phyloP scores from a whole-genome alignment of 2,888 invertebrate genomes.

The Microplitis manilae region DNA sequence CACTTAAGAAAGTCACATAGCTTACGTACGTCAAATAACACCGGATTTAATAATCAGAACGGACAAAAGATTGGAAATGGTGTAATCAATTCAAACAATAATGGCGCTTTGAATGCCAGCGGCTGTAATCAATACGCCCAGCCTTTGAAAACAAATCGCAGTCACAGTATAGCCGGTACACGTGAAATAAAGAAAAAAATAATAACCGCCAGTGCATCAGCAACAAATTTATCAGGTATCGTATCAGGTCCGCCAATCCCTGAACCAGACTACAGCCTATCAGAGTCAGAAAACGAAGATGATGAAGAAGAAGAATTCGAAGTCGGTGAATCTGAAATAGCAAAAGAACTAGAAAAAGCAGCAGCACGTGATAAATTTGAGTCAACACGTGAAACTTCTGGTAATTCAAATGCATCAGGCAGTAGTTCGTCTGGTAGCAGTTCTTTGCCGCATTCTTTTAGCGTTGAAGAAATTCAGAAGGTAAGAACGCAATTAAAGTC shows the following conservation, averaged over 20 bases:
- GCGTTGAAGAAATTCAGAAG: constrained; percentile 91
- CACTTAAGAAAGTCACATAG: constrained; percentile 78
- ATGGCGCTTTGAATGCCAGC: constrained; percentile 43
- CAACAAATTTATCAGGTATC: constrained; percentile 66
- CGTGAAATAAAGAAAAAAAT: constrained; percentile 70
- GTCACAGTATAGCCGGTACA: constrained; percentile 65
- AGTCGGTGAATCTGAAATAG: constrained; percentile 69
- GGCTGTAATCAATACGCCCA: constrained; percentile 75
- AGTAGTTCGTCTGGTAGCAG: constrained; percentile 82
- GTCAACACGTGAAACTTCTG: constrained; percentile 71
- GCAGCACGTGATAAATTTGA: constrained; percentile 71
- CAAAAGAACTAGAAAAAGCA: constrained; percentile 75
- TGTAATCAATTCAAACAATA: constrained; percentile 52
- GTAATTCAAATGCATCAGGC: constrained; percentile 71
- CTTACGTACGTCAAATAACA: constrained; percentile 73
- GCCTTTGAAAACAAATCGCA: constrained; percentile 73
- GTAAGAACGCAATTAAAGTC: constrained; percentile 88
- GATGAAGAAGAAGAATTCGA: constrained; percentile 79
- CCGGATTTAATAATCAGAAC: constrained; percentile 70
- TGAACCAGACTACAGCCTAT: constrained; percentile 92
- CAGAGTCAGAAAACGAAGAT: constrained; percentile 85
- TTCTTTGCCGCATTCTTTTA: constrained; percentile 88
- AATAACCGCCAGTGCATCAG: constrained; percentile 68
- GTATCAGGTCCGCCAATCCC: constrained; percentile 83
- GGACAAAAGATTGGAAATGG: constrained; percentile 53